phyloP scores from a whole-genome alignment of 2,797 vertebrate genomes.

The Sciaenops ocellatus region DNA sequence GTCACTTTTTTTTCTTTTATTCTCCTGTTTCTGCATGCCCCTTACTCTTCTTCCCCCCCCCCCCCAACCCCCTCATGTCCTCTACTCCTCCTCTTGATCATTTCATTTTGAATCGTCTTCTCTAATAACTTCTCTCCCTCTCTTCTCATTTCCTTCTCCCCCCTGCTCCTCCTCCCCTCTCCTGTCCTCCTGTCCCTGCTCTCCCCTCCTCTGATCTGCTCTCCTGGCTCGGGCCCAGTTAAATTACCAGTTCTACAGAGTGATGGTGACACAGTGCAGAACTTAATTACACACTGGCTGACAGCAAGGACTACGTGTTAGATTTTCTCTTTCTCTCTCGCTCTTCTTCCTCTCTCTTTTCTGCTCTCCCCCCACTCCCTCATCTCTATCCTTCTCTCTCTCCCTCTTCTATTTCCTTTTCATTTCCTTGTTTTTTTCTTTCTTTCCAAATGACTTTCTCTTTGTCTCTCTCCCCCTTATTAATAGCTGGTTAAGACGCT shows the following conservation, averaged over 20 bases:
- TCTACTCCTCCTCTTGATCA: constrained; percentile 16
- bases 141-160: background rate
- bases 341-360: constrained; percentile 19
- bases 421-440: constrained; percentile 37
- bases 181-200: constrained; percentile 34
- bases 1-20: background rate
- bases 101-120: constrained; percentile 17
- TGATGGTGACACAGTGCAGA: constrained; percentile 77
- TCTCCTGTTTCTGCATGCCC: background rate
- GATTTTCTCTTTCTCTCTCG: constrained; percentile 51
- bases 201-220: constrained; percentile 66
- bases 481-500: constrained; percentile 31
- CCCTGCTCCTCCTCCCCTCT: background rate
- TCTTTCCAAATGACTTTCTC: constrained; percentile 10
- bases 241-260: constrained; percentile 81
- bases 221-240: constrained; percentile 74
- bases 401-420: constrained; percentile 22
- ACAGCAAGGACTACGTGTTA: constrained; percentile 72
- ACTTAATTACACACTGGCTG: constrained; percentile 82
- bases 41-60: background rate
- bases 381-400: background rate
- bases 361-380: background rate
- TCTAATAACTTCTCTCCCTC: constrained; percentile 10
- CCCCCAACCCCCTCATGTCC: background rate
- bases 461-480: constrained; percentile 42